These are phyloP conservation scores for Capitulum mitella DNA, from an alignment of 2,888 invertebrate genomes.

Conservation along the genomic window DNA sequence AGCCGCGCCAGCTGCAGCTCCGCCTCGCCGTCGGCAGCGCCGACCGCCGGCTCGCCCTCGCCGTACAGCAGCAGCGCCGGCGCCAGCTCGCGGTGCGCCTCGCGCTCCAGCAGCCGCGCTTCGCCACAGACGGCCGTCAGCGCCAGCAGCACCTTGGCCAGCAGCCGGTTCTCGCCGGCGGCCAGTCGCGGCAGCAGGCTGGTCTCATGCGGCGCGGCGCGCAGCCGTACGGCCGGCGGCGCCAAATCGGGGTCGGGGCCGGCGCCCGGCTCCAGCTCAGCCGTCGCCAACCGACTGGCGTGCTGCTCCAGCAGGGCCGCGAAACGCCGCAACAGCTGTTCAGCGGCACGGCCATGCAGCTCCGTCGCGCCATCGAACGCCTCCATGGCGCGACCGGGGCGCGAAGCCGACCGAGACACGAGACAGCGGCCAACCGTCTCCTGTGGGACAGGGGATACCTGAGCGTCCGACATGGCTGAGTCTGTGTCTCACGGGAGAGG, in stretches of 20 bases:
- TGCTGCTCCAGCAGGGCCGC: conserved; percentile 13
- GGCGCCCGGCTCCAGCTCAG: no score
- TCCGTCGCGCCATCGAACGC: background rate
- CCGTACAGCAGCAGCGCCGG: conserved; percentile 33
- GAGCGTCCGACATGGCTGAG: background rate
- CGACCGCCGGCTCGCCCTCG: background rate
- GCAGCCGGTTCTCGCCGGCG: conserved; percentile 30
- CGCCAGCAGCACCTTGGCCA: conserved; percentile 34
- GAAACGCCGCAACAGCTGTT: conserved; percentile 11
- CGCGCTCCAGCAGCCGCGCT: conserved; percentile 28
- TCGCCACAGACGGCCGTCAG: conserved; percentile 33
- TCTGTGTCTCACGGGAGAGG: no score
- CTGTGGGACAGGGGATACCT: background rate
- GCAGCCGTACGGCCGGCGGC: background rate
- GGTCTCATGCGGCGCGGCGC: conserved; percentile 31
- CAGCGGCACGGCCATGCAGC: background rate
- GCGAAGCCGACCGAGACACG: background rate
- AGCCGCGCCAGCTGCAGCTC: conserved; percentile 30
- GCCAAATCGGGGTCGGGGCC: background rate
- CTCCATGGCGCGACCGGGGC: conserved; percentile 8
- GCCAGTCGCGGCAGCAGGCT: conserved; percentile 31
- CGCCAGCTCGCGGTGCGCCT: conserved; percentile 31
- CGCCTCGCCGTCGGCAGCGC: conserved; percentile 28
- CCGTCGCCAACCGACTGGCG: background rate
- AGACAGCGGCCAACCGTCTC: background rate